Conservation (phyloP, 2,888 invertebrate genomes). For the Peribatodes rhomboidaria region DNA sequence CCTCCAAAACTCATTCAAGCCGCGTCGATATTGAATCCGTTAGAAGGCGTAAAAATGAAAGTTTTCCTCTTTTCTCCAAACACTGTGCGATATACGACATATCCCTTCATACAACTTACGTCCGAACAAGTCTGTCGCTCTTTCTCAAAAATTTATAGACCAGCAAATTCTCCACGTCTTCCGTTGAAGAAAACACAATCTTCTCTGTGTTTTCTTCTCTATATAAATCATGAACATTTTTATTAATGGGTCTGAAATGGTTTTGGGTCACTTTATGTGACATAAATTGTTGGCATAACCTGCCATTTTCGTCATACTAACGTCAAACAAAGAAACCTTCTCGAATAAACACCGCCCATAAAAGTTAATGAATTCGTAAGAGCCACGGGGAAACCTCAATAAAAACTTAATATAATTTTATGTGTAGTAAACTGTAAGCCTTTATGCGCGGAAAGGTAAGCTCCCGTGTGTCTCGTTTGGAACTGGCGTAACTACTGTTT, state of each 20-base stretch:
- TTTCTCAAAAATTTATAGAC: neutral
- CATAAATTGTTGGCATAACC: slow-evolving; percentile 21
- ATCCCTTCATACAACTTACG: slow-evolving; percentile 44
- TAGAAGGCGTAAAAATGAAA: slow-evolving; percentile 85
- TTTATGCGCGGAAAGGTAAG: slow-evolving; percentile 42
- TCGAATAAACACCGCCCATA: slow-evolving; percentile 46
- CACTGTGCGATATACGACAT: slow-evolving; percentile 61
- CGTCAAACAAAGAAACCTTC: slow-evolving; percentile 45
- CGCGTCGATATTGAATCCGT: slow-evolving; percentile 86
- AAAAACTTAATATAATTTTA: slow-evolving; percentile 51
- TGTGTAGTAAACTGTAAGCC: slow-evolving; percentile 48
- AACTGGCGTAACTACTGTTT: slow-evolving; percentile 65
- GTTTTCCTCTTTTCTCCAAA: slow-evolving; percentile 78
- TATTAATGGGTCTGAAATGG: slow-evolving; percentile 1
- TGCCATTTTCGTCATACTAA: slow-evolving; percentile 31
- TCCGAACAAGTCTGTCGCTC: slow-evolving; percentile 21
- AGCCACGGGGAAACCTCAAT: slow-evolving; percentile 45
- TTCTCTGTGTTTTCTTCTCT: too few relatives aligned
- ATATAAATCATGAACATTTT: slow-evolving; percentile 8
- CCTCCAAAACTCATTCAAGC: slow-evolving; percentile 82
- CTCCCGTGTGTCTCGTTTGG: slow-evolving; percentile 47
- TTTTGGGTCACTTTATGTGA: slow-evolving; percentile 15
- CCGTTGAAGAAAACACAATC: neutral
- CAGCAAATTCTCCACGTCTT: too few relatives aligned
- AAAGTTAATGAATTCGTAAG: slow-evolving; percentile 50